A percentile compares a stretch with the other conserved stretches of the same genome.
These are phyloP conservation scores for Phylloscopus collybita DNA, from an alignment of 2,797 vertebrate genomes.

Conservation along the genomic window DNA sequence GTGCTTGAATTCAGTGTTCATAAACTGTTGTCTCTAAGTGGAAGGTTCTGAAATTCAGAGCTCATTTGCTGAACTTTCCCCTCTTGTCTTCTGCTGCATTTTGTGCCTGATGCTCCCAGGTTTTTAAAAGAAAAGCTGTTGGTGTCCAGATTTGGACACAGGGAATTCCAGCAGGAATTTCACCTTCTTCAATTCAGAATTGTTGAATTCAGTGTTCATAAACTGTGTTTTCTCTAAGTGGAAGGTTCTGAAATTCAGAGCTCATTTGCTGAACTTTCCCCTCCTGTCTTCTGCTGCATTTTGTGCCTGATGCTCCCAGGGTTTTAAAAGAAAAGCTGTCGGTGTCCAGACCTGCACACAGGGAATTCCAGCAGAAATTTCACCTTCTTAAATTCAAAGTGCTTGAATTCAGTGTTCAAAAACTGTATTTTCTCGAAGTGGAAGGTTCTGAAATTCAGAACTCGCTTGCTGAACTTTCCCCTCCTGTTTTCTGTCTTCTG, in stretches of 20 bases:
- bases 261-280: not conserved
- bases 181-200: too few species aligned
- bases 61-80: not conserved
- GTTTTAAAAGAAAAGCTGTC: not conserved
- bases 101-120: accelerated
- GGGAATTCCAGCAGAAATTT: too few species aligned
- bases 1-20: too few species aligned
- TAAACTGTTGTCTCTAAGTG: not conserved
- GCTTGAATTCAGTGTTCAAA: too few species aligned
- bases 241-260: not conserved
- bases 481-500: not conserved
- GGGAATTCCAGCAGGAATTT: too few species aligned
- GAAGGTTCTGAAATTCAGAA: not conserved
- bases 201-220: too few species aligned
- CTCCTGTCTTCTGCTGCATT: not conserved
- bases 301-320: accelerated
- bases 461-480: not conserved
- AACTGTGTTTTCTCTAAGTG: not conserved
- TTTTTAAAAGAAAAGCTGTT: not conserved
- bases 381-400: too few species aligned
- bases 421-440: not conserved
- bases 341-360: not conserved
- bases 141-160: not conserved
- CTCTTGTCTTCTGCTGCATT: not conserved
- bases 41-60: not conserved